Conservation (phyloP, 2,797 vertebrate genomes). For the Phaenicophaeus curvirostris region DNA sequence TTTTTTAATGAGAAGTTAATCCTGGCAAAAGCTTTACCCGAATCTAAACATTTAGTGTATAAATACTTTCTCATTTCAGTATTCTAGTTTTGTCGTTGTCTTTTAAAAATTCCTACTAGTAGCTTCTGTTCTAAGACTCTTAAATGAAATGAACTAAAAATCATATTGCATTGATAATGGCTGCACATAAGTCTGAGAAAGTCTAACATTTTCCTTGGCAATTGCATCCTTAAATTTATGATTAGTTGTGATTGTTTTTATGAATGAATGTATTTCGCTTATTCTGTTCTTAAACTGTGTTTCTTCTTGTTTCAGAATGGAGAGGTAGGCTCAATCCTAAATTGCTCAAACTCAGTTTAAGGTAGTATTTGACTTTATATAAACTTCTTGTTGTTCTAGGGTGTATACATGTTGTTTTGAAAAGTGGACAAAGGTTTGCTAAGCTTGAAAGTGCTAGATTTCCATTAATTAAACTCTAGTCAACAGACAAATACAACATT, state of each 20-base stretch:
- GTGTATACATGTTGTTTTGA: neutral
- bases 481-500: neutral
- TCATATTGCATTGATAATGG: neutral
- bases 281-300: constrained; percentile 24
- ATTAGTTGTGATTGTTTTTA: neutral
- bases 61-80: neutral
- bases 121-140: neutral
- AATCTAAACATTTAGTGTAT: neutral
- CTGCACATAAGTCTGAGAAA: neutral
- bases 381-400: constrained; percentile 13
- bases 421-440: neutral
- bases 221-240: neutral
- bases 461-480: neutral
- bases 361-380: constrained; percentile 69
- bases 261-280: neutral
- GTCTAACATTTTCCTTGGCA: neutral
- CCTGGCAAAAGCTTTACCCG: neutral
- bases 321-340: constrained; percentile 81
- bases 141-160: neutral
- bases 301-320: constrained; percentile 84
- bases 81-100: neutral
- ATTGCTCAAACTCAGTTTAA: constrained; percentile 54
- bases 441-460: neutral
- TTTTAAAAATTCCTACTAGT: neutral
- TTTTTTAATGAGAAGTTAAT: neutral